A percentile compares a stretch with the other conserved stretches of the same genome.
Evolutionary conservation across 2,888 invertebrate genomes (phyloP).

Genomic region (Agonopterix alstromeriana): DNA sequence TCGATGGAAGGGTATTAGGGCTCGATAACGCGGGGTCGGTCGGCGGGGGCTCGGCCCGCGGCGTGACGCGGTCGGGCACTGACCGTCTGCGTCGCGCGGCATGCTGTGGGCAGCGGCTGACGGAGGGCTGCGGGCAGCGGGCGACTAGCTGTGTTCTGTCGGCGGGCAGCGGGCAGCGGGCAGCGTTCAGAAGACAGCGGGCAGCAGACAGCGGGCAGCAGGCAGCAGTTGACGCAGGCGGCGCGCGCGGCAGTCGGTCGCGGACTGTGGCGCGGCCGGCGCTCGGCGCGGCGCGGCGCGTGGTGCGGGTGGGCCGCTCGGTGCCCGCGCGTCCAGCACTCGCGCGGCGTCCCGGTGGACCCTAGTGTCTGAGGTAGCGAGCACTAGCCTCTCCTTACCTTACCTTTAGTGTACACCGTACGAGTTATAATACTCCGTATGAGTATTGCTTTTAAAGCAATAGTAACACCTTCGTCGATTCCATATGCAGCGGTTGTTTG

Average conservation of each 20-base stretch:
- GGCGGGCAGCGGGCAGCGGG: conserved; percentile 2
- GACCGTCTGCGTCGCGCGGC: not conserved
- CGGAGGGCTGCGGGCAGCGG: not conserved
- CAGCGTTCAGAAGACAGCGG: not conserved
- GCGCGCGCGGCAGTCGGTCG: conserved; percentile 1
- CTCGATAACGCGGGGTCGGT: conserved; percentile 8
- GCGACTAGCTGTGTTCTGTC: not conserved
- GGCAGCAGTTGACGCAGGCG: not conserved
- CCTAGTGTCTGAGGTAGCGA: too few species aligned
- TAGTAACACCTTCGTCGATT: too few species aligned
- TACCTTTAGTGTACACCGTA: too few species aligned
- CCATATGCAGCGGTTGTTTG: too few species aligned
- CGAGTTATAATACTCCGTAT: too few species aligned
- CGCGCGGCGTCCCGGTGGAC: too few species aligned
- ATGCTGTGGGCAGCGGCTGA: not conserved
- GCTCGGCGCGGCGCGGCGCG: not conserved
- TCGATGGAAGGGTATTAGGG: not conserved
- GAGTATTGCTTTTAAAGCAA: too few species aligned
- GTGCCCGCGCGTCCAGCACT: too few species aligned
- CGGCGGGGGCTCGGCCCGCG: not conserved
- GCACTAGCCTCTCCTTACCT: too few species aligned
- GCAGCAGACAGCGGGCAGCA: not conserved
- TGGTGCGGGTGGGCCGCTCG: not conserved
- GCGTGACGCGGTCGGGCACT: not conserved
- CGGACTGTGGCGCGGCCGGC: not conserved